Evolutionary conservation across 2,888 invertebrate genomes (phyloP).

Genomic region (Clostera curtula): DNA sequence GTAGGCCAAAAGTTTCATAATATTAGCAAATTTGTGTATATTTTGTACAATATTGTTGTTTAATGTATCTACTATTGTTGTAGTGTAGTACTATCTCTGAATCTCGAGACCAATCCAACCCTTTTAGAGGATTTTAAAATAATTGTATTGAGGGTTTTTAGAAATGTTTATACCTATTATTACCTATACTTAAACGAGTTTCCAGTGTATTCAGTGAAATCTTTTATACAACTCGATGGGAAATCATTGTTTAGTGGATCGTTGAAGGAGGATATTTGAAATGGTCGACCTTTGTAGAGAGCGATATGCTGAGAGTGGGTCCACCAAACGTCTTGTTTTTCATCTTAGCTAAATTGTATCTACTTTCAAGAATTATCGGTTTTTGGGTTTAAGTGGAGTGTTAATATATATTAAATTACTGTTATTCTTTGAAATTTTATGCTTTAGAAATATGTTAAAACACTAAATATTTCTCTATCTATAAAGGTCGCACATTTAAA

Average conservation of each 20-base stretch:
- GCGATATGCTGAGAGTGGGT: too few species aligned
- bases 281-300: too few species aligned
- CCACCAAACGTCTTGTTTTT: too few species aligned
- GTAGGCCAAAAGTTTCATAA: slow-evolving; percentile 26
- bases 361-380: too few species aligned
- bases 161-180: slow-evolving; percentile 61
- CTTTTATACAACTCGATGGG: slow-evolving; percentile 65
- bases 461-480: too few species aligned
- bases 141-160: slow-evolving; percentile 56
- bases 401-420: too few species aligned
- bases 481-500: too few species aligned
- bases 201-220: slow-evolving; percentile 56
- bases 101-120: slow-evolving; percentile 69
- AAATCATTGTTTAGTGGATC: slow-evolving; percentile 54
- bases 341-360: too few species aligned
- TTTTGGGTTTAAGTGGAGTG: too few species aligned
- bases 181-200: slow-evolving; percentile 56
- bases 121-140: slow-evolving; percentile 55
- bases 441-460: too few species aligned
- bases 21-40: slow-evolving; percentile 46
- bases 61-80: slow-evolving; percentile 49
- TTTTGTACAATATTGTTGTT: slow-evolving; percentile 67
- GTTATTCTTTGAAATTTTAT: too few species aligned
- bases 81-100: slow-evolving; percentile 51
- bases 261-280: too few species aligned